Base-by-base conservation (phyloP, 2,113 vertebrate species). In the Labeo catla region DNA sequence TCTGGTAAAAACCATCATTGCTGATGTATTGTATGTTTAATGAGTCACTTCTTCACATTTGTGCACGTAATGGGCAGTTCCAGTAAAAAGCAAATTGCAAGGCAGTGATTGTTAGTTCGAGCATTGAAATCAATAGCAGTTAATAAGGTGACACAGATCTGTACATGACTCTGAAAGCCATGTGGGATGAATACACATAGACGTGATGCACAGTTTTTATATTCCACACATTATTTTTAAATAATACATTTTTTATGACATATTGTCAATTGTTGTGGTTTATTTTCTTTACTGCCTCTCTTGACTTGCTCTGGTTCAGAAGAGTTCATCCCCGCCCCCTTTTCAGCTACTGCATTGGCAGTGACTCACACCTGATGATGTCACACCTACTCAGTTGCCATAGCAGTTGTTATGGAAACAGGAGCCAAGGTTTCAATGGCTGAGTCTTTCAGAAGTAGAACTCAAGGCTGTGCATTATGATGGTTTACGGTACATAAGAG, bases 281-380 rank as follows among this genome's bases (percentile, higher is more conserved):
- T 54, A 49, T 80, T 61, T 80, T 34, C 54, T 11, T 82, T 19
- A 52, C 8, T 65, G 8, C 65, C 61, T 87, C 45, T 70, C 54
- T 10, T 87, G 79, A 78, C n/a, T 28, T 66, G 43, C 66, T 84
- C 23, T 86, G 70, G 79, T 87, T 83, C 87, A 76, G 77, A 85
- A 88, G 84, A 82, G 81, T 83, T 83, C 54, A 61, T 84, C 83
- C 49, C 50, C 72, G 57, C 34, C 84, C 81, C 45, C 66, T 76
- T 45, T 83, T 50, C 70, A 12, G 52, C 13, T 57, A 11, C 63
- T 21, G 57, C 54, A 66, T 52, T 81, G 87, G 81, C 13, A 21
- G 78, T 93, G 92, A 94, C 92, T 94, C 93, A 94, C 81, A 89
- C 86, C 87, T 79, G 84, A 90, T 93, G 92, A 93, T 92, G 93